Percentiles rank a stretch among this genome's conserved stretches.
Evolutionary conservation across 2,797 vertebrate species (phyloP).

Genomic region (Podarcis lilfordi): DNA sequence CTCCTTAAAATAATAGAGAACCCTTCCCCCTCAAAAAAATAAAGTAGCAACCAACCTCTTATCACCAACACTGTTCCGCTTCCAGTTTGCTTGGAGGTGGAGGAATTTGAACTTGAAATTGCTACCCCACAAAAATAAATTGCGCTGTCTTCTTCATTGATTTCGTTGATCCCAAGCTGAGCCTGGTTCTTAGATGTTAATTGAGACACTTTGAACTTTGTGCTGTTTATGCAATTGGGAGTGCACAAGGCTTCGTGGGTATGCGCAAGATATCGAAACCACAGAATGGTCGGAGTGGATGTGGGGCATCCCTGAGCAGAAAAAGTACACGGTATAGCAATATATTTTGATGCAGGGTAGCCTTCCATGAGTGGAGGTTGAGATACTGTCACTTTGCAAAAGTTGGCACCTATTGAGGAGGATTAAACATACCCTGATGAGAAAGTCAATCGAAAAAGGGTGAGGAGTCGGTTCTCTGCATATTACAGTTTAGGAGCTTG

Average conservation of each 20-base stretch:
- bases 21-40: background rate
- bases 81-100: conserved; percentile 68
- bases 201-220: conserved; percentile 59
- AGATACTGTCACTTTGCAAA: conserved; percentile 64
- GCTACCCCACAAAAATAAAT: conserved; percentile 80
- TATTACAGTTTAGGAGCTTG: background rate
- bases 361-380: conserved; percentile 66
- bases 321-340: conserved; percentile 67
- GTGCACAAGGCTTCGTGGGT: conserved; percentile 60
- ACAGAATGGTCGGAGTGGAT: conserved; percentile 16
- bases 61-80: conserved; percentile 70
- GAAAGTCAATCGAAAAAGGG: conserved; percentile 20
- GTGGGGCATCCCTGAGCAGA: conserved; percentile 44
- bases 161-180: conserved; percentile 66
- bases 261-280: conserved; percentile 74
- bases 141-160: conserved; percentile 69
- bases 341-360: background rate
- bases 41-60: conserved; percentile 73
- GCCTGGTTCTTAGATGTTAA: background rate
- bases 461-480: background rate
- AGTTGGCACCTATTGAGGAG: conserved; percentile 51
- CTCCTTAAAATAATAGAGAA: background rate
- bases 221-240: background rate
- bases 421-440: background rate
- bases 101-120: background rate